A percentile compares a stretch with the other conserved stretches of the same genome.
Evolutionary conservation across 2,888 invertebrate genomes (phyloP).

Genomic region (Microplitis deprimator): DNA sequence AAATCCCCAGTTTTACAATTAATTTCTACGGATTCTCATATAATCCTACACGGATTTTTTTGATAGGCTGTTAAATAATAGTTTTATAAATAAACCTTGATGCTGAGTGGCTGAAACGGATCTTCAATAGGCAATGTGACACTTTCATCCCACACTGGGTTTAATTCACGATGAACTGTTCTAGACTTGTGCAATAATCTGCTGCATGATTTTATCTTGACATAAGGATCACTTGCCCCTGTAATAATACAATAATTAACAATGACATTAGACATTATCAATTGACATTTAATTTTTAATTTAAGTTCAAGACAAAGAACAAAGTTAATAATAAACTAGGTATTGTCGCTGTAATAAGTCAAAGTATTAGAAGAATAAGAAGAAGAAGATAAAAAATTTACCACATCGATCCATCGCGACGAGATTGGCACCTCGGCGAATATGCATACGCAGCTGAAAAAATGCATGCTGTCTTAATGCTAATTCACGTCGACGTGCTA

Average conservation of each 20-base stretch:
- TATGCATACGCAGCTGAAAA: slow-evolving; percentile 91
- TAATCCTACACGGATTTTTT: no score
- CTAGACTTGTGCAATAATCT: slow-evolving; percentile 93
- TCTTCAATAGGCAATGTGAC: slow-evolving; percentile 94
- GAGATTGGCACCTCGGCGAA: slow-evolving; percentile 90
- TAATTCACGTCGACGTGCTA: slow-evolving; percentile 79
- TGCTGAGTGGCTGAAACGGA: slow-evolving; percentile 86
- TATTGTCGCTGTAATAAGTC: not conserved
- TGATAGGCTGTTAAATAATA: not conserved
- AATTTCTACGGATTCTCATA: no score
- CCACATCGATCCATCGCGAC: slow-evolving; percentile 96
- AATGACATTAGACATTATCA: slow-evolving; percentile 1
- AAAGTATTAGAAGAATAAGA: not conserved
- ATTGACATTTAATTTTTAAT: not conserved
- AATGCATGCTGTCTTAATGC: slow-evolving; percentile 89
- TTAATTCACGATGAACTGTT: slow-evolving; percentile 93
- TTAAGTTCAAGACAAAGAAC: not conserved
- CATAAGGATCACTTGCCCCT: slow-evolving; percentile 98
- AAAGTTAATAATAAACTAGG: not conserved
- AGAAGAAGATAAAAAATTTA: slow-evolving; percentile 65
- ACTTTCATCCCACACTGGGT: slow-evolving; percentile 98
- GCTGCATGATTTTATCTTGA: slow-evolving; percentile 93
- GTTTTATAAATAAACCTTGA: slow-evolving; percentile 78
- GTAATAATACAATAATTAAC: slow-evolving; percentile 48
- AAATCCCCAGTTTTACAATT: no score